Base-by-base conservation (phyloP, 2,113 vertebrate species). In the Archocentrus centrarchus region DNA sequence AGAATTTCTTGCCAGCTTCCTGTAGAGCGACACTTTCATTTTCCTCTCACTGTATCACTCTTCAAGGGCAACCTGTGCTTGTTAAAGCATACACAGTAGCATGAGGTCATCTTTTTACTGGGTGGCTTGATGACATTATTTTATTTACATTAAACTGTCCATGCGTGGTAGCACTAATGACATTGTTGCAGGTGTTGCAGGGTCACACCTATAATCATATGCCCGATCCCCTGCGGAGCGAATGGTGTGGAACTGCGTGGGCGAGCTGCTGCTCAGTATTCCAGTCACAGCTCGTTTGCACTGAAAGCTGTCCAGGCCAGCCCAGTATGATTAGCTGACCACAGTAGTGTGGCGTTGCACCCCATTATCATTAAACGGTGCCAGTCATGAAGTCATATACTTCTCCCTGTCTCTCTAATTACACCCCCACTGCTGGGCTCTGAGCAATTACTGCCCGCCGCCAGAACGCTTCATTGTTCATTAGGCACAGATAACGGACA, bases 271-370 rank as follows among this genome's bases (percentile, higher is more conserved):
- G 81, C 41, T 96, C 93, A 84, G 86, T 95, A 95, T 95, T 95
- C 95, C 83, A 83, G 93, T 94, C 95, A 95, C 92, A 86, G 83
- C 75, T 93, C 53, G 61, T 86, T 92, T 92, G 88, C 91, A 87
- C 82, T 83, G 86, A 86, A 88, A 87, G 88, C 90, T 85, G 87
- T 92, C 80, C 87, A 86, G 87, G 84, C 94, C 90, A 77, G 91
- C 88, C 90, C 86, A 84, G 84, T 90, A 83, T 95, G 93, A 96
- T 96, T 95, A 95, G 93, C 86, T 94, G 91, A 94, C 93, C 93
- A 93, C 93, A 88, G 92, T 76, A 85, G 84, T 87, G 92, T 92
- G 87, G 89, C 85, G 87, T 82, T 91, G 89, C 85, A 93, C 87
- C 92, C 91, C 83, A 95, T 96, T 94, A 95, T 88, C 91, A 91